phyloP scores from a whole-genome alignment of 2,888 invertebrate species.

The Molorchus minor region DNA sequence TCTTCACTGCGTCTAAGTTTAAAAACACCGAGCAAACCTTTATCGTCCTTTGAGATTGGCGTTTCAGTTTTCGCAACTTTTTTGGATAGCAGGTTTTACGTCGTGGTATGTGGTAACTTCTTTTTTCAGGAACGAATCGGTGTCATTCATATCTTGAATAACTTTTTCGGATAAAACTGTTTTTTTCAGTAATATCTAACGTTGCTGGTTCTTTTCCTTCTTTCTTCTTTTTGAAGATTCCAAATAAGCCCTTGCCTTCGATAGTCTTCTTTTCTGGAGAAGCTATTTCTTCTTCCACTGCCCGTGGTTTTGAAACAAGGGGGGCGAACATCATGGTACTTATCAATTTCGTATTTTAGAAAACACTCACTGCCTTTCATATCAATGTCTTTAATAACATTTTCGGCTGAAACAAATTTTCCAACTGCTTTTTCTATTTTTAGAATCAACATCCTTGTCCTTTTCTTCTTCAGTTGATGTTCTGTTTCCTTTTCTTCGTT shows the following conservation, averaged over 20 bases:
- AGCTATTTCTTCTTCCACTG: no score
- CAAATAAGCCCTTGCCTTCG: neutral
- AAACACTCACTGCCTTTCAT: slow-evolving; percentile 19
- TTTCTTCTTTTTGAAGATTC: neutral
- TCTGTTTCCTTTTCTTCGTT: slow-evolving; percentile 12
- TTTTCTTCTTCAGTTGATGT: slow-evolving; percentile 20
- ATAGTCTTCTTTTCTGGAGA: no score
- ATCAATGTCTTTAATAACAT: no score
- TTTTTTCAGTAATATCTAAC: no score
- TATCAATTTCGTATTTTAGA: slow-evolving; percentile 35
- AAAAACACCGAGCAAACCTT: no score
- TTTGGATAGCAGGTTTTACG: slow-evolving; percentile 31
- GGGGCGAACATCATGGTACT: slow-evolving; percentile 41
- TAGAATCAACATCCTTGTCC: no score
- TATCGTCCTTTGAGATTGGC: no score
- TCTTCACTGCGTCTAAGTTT: no score
- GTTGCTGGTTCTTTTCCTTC: no score
- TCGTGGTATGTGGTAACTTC: slow-evolving; percentile 46
- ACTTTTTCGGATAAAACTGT: slow-evolving; percentile 35
- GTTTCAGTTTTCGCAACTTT: neutral
- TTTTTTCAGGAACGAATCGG: slow-evolving; percentile 40
- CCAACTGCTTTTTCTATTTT: no score
- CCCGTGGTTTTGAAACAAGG: slow-evolving; percentile 7
- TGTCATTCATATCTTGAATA: slow-evolving; percentile 37
- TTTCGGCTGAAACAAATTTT: no score